These are phyloP conservation scores for Clivina fossor DNA, from an alignment of 2,888 invertebrate genomes.

Conservation along the genomic window DNA sequence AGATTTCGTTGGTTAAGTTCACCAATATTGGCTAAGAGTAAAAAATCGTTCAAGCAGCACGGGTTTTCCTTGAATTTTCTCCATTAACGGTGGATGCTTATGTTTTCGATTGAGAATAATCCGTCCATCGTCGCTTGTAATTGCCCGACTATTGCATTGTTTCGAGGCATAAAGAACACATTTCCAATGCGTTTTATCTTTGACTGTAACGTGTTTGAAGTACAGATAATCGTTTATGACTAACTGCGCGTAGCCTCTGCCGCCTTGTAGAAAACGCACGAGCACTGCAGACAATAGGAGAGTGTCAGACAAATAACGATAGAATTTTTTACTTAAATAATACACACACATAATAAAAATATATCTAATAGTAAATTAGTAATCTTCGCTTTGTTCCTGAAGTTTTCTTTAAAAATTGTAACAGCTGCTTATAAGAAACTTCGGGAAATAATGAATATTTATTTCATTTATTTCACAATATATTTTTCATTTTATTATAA, in stretches of 20 bases:
- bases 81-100: slow-evolving; percentile 20
- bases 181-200: slow-evolving; percentile 45
- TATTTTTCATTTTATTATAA: too few species aligned
- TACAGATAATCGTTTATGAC: slow-evolving; percentile 32
- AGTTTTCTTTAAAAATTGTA: too few species aligned
- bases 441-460: too few species aligned
- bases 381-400: too few species aligned
- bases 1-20: too few species aligned
- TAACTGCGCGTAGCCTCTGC: slow-evolving; percentile 34
- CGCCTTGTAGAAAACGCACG: slow-evolving; percentile 47
- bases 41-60: too few species aligned
- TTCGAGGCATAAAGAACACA: slow-evolving; percentile 43
- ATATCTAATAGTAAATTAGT: too few species aligned
- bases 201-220: slow-evolving; percentile 37
- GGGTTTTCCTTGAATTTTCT: slow-evolving; percentile 6
- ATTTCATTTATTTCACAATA: too few species aligned
- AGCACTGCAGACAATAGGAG: slow-evolving; percentile 44
- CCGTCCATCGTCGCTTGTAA: slow-evolving; percentile 36
- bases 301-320: slow-evolving; percentile 23
- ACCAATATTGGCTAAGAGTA: too few species aligned
- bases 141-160: slow-evolving; percentile 44
- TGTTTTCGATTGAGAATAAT: slow-evolving; percentile 25
- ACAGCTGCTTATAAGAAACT: too few species aligned
- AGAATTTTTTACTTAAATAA: too few species aligned
- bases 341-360: too few species aligned